Percentiles rank a stretch among this genome's conserved stretches.
Conservation (phyloP, 2,113 vertebrate genomes). For the Camelus bactrianus region DNA sequence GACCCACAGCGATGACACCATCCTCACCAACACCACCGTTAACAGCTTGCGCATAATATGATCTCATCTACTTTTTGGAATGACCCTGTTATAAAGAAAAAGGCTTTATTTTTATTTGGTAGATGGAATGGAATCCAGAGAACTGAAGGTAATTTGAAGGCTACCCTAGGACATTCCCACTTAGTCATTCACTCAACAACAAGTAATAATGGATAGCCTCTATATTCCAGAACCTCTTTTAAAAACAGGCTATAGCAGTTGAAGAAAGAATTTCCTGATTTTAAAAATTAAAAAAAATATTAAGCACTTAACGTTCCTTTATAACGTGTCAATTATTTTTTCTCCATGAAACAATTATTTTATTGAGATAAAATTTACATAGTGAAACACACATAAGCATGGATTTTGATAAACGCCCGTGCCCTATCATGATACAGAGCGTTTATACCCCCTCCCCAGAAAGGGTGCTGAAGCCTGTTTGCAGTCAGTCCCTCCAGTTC, state of each 20-base stretch:
- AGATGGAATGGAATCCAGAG: neutral
- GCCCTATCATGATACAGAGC: neutral
- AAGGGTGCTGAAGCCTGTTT: neutral
- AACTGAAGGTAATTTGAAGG: slow-evolving; percentile 31
- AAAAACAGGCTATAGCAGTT: neutral
- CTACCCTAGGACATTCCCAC: neutral
- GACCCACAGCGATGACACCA: neutral
- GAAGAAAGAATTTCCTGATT: neutral
- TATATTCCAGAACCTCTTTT: neutral
- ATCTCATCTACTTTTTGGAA: neutral
- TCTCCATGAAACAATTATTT: neutral
- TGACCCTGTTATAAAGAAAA: neutral
- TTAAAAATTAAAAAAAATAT: neutral
- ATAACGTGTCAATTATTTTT: neutral
- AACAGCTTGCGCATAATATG: neutral
- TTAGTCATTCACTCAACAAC: neutral
- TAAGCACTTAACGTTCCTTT: neutral
- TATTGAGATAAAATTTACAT: neutral
- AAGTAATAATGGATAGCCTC: neutral
- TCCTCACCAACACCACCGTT: neutral
- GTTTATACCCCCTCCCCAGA: neutral
- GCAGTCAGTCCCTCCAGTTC: neutral
- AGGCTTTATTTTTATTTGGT: neutral
- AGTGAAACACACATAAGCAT: neutral
- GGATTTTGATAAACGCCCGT: neutral